phyloP scores from a whole-genome alignment of 2,888 invertebrate genomes.

The Petrolisthes cinctipes region DNA sequence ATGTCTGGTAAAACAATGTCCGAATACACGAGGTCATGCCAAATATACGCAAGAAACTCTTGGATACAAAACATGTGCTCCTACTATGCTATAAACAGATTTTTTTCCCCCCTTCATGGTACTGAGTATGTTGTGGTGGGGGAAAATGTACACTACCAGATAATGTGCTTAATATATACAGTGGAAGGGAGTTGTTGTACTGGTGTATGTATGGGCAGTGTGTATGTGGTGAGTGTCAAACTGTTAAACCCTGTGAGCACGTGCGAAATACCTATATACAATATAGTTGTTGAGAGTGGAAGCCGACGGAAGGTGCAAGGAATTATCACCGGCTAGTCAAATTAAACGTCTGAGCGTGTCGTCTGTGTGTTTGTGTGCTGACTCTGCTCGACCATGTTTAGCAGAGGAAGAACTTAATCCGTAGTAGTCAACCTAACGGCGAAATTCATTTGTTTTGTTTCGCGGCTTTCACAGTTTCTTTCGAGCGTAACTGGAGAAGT shows the following conservation, averaged over 20 bases:
- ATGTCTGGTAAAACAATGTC: not conserved
- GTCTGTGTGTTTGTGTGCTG: constrained; percentile 23
- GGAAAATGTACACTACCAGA: constrained; percentile 22
- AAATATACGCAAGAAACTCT: not conserved
- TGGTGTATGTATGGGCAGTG: constrained; percentile 23
- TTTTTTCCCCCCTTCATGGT: not conserved
- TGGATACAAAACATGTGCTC: not conserved
- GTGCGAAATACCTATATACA: constrained; percentile 7
- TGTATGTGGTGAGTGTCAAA: constrained; percentile 5
- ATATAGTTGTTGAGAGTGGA: constrained; percentile 15
- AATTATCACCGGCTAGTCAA: constrained; percentile 35
- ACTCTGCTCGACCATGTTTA: constrained; percentile 10
- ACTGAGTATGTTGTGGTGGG: not conserved
- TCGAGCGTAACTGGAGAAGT: constrained; percentile 2
- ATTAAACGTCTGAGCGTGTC: constrained; percentile 11
- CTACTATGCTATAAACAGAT: not conserved
- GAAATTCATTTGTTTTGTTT: not conserved
- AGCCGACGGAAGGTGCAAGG: constrained; percentile 13
- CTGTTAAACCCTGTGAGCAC: constrained; percentile 6
- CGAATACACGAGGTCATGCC: not conserved
- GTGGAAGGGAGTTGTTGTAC: constrained; percentile 17
- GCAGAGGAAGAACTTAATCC: constrained; percentile 1
- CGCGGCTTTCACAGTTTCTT: constrained; percentile 6
- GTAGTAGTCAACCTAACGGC: constrained; percentile 4
- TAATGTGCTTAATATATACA: constrained; percentile 36